Conservation (phyloP, 2,797 vertebrate genomes). For the Muscicapa striata region DNA sequence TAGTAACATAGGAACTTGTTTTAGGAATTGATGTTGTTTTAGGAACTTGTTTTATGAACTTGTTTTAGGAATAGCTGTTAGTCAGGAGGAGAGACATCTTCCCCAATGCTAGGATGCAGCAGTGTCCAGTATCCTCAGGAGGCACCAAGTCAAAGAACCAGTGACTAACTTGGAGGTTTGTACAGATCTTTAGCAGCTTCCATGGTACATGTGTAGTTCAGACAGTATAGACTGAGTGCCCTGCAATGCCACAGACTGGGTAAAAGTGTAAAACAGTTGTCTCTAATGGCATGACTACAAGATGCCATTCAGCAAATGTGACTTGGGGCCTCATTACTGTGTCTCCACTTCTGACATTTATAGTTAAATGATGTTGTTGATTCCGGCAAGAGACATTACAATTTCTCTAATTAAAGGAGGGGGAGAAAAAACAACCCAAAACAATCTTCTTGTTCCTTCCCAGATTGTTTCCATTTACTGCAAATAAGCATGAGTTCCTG, state of each 20-base stretch:
- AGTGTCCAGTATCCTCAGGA: not conserved
- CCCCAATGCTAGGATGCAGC: not conserved
- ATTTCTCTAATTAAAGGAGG: slow-evolving; percentile 62
- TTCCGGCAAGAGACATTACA: slow-evolving; percentile 14
- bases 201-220: not conserved
- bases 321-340: slow-evolving; percentile 29
- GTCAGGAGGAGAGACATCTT: not conserved
- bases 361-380: slow-evolving; percentile 49
- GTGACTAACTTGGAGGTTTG: not conserved
- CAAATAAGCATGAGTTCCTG: slow-evolving; percentile 76
- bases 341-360: slow-evolving; percentile 48
- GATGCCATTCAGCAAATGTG: not conserved
- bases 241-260: not conserved
- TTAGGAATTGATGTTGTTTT: not conserved
- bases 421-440: not conserved
- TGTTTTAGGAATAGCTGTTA: not conserved
- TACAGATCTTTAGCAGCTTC: not conserved
- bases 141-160: not conserved
- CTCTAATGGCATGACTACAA: not conserved
- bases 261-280: slow-evolving; percentile 26
- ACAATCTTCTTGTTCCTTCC: slow-evolving; percentile 53
- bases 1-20: not conserved
- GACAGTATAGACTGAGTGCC: not conserved
- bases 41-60: not conserved
- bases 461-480: slow-evolving; percentile 76